Base-by-base conservation (phyloP, 1,140 invertebrate species). In the Ceratitis capitata region DNA sequence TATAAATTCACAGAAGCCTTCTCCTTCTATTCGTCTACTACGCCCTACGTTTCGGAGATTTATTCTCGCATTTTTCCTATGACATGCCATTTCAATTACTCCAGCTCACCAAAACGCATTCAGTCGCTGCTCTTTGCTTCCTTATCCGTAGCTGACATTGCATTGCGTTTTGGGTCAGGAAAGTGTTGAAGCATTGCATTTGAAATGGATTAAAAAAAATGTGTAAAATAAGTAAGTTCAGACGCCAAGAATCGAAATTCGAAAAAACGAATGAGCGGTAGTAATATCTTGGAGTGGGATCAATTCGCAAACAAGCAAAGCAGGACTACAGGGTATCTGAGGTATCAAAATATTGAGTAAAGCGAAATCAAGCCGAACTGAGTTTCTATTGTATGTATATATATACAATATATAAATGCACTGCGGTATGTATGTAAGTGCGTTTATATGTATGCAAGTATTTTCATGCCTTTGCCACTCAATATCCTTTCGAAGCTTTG, bases 181-280 rank as follows among this genome's bases (percentile, higher is more conserved):
- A 78, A 78, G 69, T 78, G 69, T 45, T 78, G 26, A 47, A 78
- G 35, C 39, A 39, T 26, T 78, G 69, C 42, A 47, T 47, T 78
- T 45, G 69, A 42, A 78, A 78, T 78, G 69, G 45, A 26, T 78
- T 45, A 39, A 42, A 78, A 61, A 78, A 78, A 45, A 26, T 26
- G 32, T 19, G 16, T 61, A 61, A n/a, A 2, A 12, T 26, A 61
- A 78, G 69, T 42, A 23, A 74, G 39, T 16, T 2, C 12, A 42
- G 29, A n/a, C 2, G 26, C 12, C 16, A 69, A 74, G n/a, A 45
- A 78, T 64, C 23, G 29, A 64, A 64, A 23, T 12, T 32, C 29
- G 9, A 32, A 45, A 26, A 45, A 78, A 23, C 4, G 12, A 10
- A 23, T n/a, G 32, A 23, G 69, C 9, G 39, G 7, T 9, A 26